Evolutionary conservation across 2,113 vertebrate species (phyloP), one percentile per base, ranked within the genome.

Genomic region (Syngnathus floridae): DNA sequence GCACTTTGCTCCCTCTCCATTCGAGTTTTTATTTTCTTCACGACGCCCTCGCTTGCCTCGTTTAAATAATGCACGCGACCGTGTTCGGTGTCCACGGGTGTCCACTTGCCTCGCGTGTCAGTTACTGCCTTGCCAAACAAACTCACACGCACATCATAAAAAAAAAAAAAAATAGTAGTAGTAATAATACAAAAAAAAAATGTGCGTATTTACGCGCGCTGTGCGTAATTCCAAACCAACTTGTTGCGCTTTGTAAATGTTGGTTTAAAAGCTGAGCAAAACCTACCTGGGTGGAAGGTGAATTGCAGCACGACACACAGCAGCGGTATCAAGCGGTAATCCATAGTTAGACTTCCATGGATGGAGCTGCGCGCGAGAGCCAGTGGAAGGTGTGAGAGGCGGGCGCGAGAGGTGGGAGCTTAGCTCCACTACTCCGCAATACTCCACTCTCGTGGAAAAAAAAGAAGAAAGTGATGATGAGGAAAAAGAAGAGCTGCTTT

Each of bases 341-440:
- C 89, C 91, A 92, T 92, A 68, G 75, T 90, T 80, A 87, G 76
- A 82, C 85, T 87, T 90, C 91, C 91, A 92, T 92, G 86, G 82
- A 87, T 83, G 64, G 76, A 64, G 76, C 72, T 75, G 78, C 41
- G 68, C 65, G 78, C 78, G 78, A 78, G 78, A 75, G 76, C 66
- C 78, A 60, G 60, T 65, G 9, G 78, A 69, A 76, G 78, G 26
- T 69, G 36, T 54, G 70, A 37, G 69, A 35, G 16, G 52, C 62
- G 67, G 64, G 60, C 74, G 83, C 66, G 81, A 0, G 4, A 5
- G 72, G 77, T 66, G 58, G 63, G 3, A 40, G 40, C 26, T 31
- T 31, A 38, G 40, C 40, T 31, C 26, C 54, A 5, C 38, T 40
- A 43, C 59, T 21, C n/a, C 58, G 22, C 58, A 19, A 61, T 21